Evolutionary conservation across 2,113 vertebrate genomes (phyloP), one percentile per base, ranked within the genome.

Genomic region (Loxodonta africana): DNA sequence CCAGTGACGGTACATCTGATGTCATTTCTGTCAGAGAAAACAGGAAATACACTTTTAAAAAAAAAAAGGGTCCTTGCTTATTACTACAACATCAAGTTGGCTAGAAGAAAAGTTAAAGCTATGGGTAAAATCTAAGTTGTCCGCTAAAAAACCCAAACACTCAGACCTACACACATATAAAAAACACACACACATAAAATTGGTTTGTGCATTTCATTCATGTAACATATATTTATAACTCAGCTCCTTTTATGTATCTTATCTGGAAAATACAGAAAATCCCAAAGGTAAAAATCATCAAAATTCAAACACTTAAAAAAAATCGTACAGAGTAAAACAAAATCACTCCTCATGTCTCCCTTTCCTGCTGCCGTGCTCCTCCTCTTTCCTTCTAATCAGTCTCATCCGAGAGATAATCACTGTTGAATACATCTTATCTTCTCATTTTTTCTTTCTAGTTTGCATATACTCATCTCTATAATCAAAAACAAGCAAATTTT

Each of bases 1-100:
- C 99, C 98, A 99, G 97, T 9, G 99, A 98, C 71, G 99, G 94
- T 41, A 99, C 98, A 11, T 99, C 99, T 4, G 99, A 91, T 5
- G 98, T 97, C 98, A 99, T 99, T 90, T 99, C 99, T 99, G 97
- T 97, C 94, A 96, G 26, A 46, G 71, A 73, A 96, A 90, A 96
- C 65, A 26, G 0, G n/a, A 93, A 74, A 91, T 57, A 83, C 9
- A 81, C n/a, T 84, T 86, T 91, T 78, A 77, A 8, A 8, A 53
- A 94, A 91, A 85, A 25, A 84, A 26, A 88, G 8, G 15, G 77
- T 44, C 48, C 63, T 82, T 95, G 12, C 4, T 57, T 76, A 93
- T 81, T 17, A 93, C 74, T 26, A 5, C 84, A 91, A 73, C 17
- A 92, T 60, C 88, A 95, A 53, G 7, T 23, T 83, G 26, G 10